Evolutionary conservation across 2,888 invertebrate genomes (phyloP), one percentile per base, ranked within the genome.

Genomic region (Hirtodrosophila histrioides): DNA sequence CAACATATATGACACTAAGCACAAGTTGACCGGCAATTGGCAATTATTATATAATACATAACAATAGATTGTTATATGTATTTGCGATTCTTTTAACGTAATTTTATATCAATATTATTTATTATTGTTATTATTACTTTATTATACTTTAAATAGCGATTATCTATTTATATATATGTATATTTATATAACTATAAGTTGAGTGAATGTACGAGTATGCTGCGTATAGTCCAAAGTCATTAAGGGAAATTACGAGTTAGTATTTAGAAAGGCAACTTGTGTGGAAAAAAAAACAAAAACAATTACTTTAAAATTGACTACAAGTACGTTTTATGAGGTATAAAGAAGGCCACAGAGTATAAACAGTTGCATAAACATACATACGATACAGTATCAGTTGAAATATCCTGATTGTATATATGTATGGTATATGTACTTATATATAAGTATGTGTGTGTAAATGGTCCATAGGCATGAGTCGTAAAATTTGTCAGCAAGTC

Each of bases 311-410:
- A 80, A 87, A 85, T 88, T 88, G 87, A 86, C 85, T 86, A 86
- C 75, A 45, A 80, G 81, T 84, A 84, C 85, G 88, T 86, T 88
- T 67, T 85, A 86, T 88, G 88, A 85, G 87, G 89, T 87, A 85
- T 87, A 81, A 84, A 90, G 89, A 89, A 89, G 89, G 89, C 89
- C 90, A 89, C 89, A 85, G 88, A 87, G 88, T 89, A 70, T 76
- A 78, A 86, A 75, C 66, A 86, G 82, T 77, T 73, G 54, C 64
- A 67, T 50, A n/a, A n/a, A n/a, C n/a, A n/a, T n/a, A n/a, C n/a
- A 46, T 67, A 48, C 57, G 37, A 33, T 51, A 43, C 48, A 43
- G 39, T 57, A 69, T 46, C 23, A 44, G 39, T 50, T 46, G n/a
- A 43, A 49, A 37, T 35, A 37, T 33, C 11, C 27, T 9, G 7